phyloP scores from a whole-genome alignment of 2,113 vertebrate species.

The Callorhinus ursinus region DNA sequence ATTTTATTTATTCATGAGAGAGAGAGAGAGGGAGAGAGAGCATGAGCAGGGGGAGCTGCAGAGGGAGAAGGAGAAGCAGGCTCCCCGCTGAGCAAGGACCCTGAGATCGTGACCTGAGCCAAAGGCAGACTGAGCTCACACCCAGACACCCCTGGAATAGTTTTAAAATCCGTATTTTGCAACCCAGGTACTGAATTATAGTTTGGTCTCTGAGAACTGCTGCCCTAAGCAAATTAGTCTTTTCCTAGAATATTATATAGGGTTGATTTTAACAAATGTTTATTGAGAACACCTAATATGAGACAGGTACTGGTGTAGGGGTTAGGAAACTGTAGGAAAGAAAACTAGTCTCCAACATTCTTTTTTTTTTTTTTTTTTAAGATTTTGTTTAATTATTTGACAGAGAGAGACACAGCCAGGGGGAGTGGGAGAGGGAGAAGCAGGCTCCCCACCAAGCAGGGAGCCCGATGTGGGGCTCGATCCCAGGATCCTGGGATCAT shows the following conservation, averaged over 20 bases:
- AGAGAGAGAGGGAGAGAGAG: too few species aligned
- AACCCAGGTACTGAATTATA: background rate
- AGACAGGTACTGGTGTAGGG: background rate
- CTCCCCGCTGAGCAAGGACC: too few species aligned
- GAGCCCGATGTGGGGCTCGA: background rate
- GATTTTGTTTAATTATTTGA: too few species aligned
- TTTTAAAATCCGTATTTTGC: background rate
- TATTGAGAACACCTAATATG: background rate
- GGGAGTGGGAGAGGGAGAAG: background rate
- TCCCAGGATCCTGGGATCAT: background rate
- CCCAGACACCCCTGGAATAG: background rate
- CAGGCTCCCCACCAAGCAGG: background rate
- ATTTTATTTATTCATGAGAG: too few species aligned
- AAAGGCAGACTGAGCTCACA: too few species aligned
- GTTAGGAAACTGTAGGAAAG: background rate
- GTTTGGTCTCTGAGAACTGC: background rate
- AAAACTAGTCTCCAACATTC: background rate
- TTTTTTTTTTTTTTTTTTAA: background rate
- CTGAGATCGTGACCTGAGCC: too few species aligned
- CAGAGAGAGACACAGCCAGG: too few species aligned
- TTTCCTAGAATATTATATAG: background rate
- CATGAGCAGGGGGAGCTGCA: too few species aligned
- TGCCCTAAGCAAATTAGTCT: slow-evolving; percentile 9
- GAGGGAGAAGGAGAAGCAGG: too few species aligned
- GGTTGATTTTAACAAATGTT: background rate